phyloP scores from a whole-genome alignment of 2,113 vertebrate species.

The Bos indicus region DNA sequence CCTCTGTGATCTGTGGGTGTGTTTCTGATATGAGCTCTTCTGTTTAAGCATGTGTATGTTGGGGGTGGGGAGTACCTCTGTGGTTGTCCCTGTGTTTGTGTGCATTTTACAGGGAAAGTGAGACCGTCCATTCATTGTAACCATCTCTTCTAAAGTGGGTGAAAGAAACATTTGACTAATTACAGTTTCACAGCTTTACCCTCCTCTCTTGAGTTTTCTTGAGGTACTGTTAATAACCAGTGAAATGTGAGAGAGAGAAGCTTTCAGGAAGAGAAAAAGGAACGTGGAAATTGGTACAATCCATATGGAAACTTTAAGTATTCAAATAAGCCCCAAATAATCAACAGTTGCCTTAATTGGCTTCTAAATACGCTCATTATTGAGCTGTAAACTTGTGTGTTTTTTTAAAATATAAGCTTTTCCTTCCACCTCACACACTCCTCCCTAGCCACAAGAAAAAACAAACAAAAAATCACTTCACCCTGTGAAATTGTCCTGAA shows the following conservation, averaged over 20 bases:
- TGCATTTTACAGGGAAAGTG: background rate
- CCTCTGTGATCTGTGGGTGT: background rate
- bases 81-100: background rate
- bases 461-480: background rate
- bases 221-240: background rate
- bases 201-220: background rate
- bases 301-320: background rate
- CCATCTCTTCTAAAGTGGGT: background rate
- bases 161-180: background rate
- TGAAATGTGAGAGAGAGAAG: background rate
- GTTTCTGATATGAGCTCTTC: background rate
- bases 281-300: background rate
- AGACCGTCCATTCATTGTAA: background rate
- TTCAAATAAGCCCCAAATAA: background rate
- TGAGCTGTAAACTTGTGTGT: background rate
- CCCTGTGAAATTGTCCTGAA: background rate
- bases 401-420: background rate
- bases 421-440: background rate
- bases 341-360: background rate
- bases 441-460: background rate
- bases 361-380: background rate
- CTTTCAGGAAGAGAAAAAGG: background rate
- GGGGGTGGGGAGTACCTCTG: background rate
- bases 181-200: background rate
- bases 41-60: fast-evolving